Conservation (phyloP, 2,113 vertebrate genomes). For the Zonotrichia leucophrys region DNA sequence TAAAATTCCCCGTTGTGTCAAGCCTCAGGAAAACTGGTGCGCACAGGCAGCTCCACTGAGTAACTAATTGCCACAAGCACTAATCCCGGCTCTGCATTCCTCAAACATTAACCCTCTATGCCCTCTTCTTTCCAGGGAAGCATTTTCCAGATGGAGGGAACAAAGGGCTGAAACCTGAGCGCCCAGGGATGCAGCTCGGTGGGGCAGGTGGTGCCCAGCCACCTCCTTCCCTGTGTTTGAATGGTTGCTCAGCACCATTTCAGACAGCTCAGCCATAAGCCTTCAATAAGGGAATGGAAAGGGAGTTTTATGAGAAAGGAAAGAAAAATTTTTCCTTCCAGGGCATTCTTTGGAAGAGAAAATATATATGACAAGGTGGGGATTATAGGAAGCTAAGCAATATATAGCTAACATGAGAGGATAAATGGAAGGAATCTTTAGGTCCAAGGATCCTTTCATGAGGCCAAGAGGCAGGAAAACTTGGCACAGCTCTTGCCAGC, state of each 20-base stretch:
- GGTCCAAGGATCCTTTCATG: not conserved
- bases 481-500: not conserved
- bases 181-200: not conserved
- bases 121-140: not conserved
- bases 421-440: not conserved
- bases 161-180: not conserved
- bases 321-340: not conserved
- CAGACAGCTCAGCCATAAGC: not conserved
- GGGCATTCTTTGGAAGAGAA: not conserved
- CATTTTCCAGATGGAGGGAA: not conserved
- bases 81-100: not conserved
- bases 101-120: not conserved
- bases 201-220: not conserved
- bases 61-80: not conserved
- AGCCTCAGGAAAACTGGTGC: conserved; percentile 1
- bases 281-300: not conserved
- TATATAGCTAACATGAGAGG: not conserved
- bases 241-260: not conserved
- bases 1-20: not conserved
- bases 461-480: not conserved
- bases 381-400: not conserved
- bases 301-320: not conserved
- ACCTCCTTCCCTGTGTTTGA: not conserved
- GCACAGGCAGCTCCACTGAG: not conserved
- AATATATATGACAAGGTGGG: rapidly evolving